Evolutionary conservation across 1,140 invertebrate genomes (phyloP).

Genomic region (Pararge aegeria): DNA sequence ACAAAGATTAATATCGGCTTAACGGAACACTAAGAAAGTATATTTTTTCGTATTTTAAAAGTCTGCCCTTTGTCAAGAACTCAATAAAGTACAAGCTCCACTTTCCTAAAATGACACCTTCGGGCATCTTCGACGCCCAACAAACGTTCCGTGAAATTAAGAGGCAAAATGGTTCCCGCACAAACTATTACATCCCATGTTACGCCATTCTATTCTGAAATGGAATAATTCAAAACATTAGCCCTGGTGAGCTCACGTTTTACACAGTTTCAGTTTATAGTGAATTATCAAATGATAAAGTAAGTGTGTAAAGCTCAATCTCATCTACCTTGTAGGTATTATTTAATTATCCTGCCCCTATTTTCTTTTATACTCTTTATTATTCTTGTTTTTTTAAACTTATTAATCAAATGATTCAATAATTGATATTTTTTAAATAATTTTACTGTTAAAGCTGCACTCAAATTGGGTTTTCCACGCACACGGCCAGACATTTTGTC

Average conservation of each 20-base stretch:
- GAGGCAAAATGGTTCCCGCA: not conserved
- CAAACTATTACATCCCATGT: conserved; percentile 3
- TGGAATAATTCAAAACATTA: not conserved
- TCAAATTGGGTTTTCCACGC: too few relatives aligned
- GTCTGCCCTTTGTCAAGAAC: not conserved
- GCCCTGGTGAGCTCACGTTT: not conserved
- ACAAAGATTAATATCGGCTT: too few relatives aligned
- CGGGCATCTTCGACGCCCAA: conserved; percentile 68
- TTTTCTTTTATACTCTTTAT: too few relatives aligned
- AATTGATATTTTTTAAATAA: too few relatives aligned
- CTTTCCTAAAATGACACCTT: conserved; percentile 69
- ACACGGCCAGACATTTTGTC: too few relatives aligned
- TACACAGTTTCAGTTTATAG: not conserved
- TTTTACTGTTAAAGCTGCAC: too few relatives aligned
- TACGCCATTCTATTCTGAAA: conserved; percentile 1
- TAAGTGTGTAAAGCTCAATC: too few relatives aligned
- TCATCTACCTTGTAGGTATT: too few relatives aligned
- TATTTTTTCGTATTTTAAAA: not conserved
- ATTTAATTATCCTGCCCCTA: too few relatives aligned
- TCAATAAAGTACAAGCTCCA: conserved; percentile 5
- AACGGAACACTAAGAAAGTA: not conserved
- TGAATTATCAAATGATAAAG: too few relatives aligned
- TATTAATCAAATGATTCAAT: too few relatives aligned
- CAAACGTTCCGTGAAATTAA: conserved; percentile 74
- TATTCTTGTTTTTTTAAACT: too few relatives aligned